Evolutionary conservation across 2,888 invertebrate species (phyloP), one percentile per base, ranked within the genome.

Genomic region (Teinopalpus imperialis): DNA sequence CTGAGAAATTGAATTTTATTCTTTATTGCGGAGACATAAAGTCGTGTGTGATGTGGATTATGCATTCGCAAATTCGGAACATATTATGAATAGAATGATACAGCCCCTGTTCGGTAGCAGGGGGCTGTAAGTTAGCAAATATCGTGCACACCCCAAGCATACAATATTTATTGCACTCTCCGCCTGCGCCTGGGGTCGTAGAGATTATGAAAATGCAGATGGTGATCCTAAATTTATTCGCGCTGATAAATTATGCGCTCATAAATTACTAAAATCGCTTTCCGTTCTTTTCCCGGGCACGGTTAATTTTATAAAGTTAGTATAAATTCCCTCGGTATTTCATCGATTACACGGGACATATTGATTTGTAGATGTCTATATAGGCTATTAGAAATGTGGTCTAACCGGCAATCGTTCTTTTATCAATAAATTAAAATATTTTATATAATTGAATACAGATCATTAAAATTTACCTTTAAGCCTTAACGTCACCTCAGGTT

Each of bases 121-220:
- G 68, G 81, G 81, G 75, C 70, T 69, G 58, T 59, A 58, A 63
- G 71, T 75, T 68, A 71, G 81, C 83, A 81, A 85, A 85, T 82
- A 82, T 74, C 79, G 72, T 73, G 77, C 69, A 68, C 61, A 70
- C 74, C 76, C 69, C 74, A 66, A 70, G 71, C 69, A 73, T 81
- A 69, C 73, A 75, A 77, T 85, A 83, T 83, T 82, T 83, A 81
- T 85, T 77, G 76, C 80, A 69, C 61, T 34, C 40, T 34, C 34
- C 40, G 64, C 62, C 60, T 59, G 56, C 69, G 68, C 65, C 63
- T 67, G 66, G 58, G 54, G 68, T 70, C 69, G 63, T 57, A 57
- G 50, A 63, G 64, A 80, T 81, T 81, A 81, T 78, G 74, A 77
- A 77, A 75, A 71, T 78, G 67, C 57, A 57, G 60, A 58, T 59